Percentiles rank a stretch among this genome's conserved stretches.
Evolutionary conservation across 2,797 vertebrate genomes (phyloP).

Genomic region (Leptodactylus fallax): DNA sequence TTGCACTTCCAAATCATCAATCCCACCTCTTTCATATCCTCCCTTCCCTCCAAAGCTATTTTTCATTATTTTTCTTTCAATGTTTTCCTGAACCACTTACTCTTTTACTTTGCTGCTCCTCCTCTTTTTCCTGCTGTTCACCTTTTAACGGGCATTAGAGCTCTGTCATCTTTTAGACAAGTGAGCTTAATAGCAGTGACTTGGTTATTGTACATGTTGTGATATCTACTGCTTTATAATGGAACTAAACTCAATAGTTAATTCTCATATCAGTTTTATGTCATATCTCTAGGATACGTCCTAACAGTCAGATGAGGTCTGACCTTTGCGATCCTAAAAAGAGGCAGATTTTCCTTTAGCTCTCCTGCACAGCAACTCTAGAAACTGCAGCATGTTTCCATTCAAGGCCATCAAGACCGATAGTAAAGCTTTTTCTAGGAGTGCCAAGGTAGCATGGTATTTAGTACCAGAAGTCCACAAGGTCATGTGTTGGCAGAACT

Average conservation of each 20-base stretch:
- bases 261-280: no score
- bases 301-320: no score
- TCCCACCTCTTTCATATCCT: slow-evolving; percentile 75
- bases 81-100: slow-evolving; percentile 84
- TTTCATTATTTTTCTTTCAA: slow-evolving; percentile 77
- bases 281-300: no score
- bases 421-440: no score
- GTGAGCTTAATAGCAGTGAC: background rate
- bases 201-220: background rate
- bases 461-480: no score
- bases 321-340: no score
- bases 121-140: slow-evolving; percentile 74
- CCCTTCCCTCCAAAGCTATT: slow-evolving; percentile 66
- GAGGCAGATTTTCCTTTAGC: no score
- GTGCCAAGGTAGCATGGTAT: no score
- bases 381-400: no score
- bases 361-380: no score
- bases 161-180: slow-evolving; percentile 24
- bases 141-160: slow-evolving; percentile 64
- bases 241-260: background rate
- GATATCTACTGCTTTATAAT: background rate
- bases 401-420: no score
- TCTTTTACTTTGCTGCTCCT: slow-evolving; percentile 83
- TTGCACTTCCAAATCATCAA: slow-evolving; percentile 80
- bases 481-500: no score